Percentiles rank a stretch among this genome's conserved stretches.
Evolutionary conservation across 2,797 vertebrate species (phyloP).

Genomic region (Anabas testudineus): DNA sequence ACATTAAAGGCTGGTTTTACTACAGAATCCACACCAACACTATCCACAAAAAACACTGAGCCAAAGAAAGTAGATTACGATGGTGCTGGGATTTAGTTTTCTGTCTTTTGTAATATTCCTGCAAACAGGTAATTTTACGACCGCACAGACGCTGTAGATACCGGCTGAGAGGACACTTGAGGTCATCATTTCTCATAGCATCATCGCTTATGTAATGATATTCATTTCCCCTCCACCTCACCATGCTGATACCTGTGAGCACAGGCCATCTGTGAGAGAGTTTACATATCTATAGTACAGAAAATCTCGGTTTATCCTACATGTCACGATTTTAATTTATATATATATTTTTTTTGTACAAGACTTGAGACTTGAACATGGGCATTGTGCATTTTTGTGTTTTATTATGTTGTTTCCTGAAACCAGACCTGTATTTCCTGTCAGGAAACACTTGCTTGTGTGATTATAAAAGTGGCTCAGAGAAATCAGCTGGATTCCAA

Average conservation of each 20-base stretch:
- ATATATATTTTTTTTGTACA: no score
- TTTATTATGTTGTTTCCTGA: neutral
- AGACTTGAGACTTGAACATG: no score
- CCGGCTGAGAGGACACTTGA: constrained; percentile 61
- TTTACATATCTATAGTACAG: constrained; percentile 62
- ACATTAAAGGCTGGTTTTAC: constrained; percentile 53
- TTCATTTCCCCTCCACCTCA: constrained; percentile 60
- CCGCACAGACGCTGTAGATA: constrained; percentile 12
- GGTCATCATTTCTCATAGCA: constrained; percentile 43
- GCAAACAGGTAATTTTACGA: constrained; percentile 24
- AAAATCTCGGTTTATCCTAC: constrained; percentile 61
- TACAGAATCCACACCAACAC: constrained; percentile 30
- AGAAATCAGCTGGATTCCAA: constrained; percentile 22
- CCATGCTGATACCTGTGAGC: constrained; percentile 71
- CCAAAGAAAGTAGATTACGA: constrained; percentile 11
- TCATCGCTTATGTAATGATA: constrained; percentile 72
- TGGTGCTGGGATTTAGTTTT: constrained; percentile 28
- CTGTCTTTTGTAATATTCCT: constrained; percentile 19
- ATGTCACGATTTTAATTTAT: no score
- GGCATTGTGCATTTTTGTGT: neutral
- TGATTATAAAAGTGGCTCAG: constrained; percentile 5
- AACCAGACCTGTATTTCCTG: constrained; percentile 34
- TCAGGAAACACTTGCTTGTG: constrained; percentile 11
- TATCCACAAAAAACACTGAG: constrained; percentile 30
- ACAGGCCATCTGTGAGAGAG: constrained; percentile 68